A percentile compares a stretch with the other conserved stretches of the same genome.
These are phyloP conservation scores for Apamea epomidion DNA, from an alignment of 2,888 invertebrate genomes.

Conservation along the genomic window DNA sequence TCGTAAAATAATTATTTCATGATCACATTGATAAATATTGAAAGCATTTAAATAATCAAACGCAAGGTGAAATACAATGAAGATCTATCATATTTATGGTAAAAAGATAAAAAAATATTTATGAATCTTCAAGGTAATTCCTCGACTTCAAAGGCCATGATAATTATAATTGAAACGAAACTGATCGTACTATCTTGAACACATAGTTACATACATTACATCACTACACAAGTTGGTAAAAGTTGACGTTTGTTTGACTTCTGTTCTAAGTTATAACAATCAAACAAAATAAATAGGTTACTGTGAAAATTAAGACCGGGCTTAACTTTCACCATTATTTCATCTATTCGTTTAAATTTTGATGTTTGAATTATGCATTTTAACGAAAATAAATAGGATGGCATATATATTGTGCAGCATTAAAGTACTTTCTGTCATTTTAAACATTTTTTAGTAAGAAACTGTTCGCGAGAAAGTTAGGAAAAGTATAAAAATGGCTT, in stretches of 20 bases:
- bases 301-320: constrained; percentile 36
- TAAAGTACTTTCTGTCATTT: constrained; percentile 34
- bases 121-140: background rate
- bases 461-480: constrained; percentile 19
- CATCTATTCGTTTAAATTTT: constrained; percentile 6
- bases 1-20: background rate
- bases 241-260: constrained; percentile 37
- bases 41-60: constrained; percentile 22
- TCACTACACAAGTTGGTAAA: constrained; percentile 17
- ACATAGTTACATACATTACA: background rate
- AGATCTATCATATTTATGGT: constrained; percentile 12
- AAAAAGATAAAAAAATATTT: constrained; percentile 15
- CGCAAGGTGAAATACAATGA: constrained; percentile 19
- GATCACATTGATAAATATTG: background rate
- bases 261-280: background rate
- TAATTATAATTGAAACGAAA: too few species aligned
- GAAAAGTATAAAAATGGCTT: constrained; percentile 55
- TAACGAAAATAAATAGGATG: constrained; percentile 9
- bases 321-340: constrained; percentile 41
- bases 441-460: background rate
- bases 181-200: background rate
- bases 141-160: background rate
- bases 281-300: constrained; percentile 41
- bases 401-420: constrained; percentile 12
- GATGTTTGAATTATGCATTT: constrained; percentile 4